Conservation (phyloP, 2,113 vertebrate genomes). For the Platycercus adscitus region DNA sequence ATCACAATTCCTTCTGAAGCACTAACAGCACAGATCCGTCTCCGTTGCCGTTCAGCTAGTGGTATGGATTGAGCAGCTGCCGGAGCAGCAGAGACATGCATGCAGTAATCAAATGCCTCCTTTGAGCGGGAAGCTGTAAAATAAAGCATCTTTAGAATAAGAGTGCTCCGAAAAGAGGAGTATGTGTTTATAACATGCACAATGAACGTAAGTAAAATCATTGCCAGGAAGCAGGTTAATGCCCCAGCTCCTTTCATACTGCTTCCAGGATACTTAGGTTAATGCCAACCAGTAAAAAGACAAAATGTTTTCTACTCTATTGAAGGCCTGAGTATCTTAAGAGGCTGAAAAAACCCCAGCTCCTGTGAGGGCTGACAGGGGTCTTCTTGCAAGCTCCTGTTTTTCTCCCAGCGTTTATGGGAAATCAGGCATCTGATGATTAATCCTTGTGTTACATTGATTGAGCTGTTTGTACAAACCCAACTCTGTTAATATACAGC, state of each 20-base stretch:
- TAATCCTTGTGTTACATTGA: slow-evolving; percentile 33
- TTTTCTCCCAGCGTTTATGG: slow-evolving; percentile 4
- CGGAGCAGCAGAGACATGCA: background rate
- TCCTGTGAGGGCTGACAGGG: background rate
- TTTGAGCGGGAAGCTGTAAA: background rate
- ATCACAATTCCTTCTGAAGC: background rate
- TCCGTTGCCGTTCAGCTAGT: background rate
- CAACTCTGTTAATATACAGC: slow-evolving; percentile 49
- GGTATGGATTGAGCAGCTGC: background rate
- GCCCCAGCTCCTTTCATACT: background rate
- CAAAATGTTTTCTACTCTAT: background rate
- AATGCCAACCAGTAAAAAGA: background rate
- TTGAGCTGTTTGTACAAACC: slow-evolving; percentile 54
- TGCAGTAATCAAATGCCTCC: background rate
- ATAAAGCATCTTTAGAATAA: background rate
- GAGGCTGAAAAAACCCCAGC: background rate
- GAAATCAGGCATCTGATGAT: slow-evolving; percentile 33
- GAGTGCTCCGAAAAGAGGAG: background rate
- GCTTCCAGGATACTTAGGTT: background rate
- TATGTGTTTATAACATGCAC: background rate
- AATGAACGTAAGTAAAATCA: background rate
- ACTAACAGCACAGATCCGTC: background rate
- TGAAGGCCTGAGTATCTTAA: background rate
- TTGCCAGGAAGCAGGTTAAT: background rate
- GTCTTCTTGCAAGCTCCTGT: background rate